A percentile compares a stretch with the other conserved stretches of the same genome.
These are phyloP conservation scores for Drosophila flavopinicola DNA, from an alignment of 2,888 invertebrate genomes.

Conservation along the genomic window DNA sequence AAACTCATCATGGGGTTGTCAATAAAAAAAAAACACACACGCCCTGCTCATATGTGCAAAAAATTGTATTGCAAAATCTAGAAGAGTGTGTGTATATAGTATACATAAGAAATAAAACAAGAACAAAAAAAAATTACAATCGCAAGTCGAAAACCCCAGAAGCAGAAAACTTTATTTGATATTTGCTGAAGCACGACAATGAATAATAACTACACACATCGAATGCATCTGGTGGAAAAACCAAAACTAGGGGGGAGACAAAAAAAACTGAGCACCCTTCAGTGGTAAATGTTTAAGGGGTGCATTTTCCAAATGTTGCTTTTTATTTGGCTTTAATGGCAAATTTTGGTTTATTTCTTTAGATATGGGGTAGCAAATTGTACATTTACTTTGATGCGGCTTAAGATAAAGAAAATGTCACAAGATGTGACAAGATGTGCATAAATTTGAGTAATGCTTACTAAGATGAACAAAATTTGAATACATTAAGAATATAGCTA, in stretches of 20 bases:
- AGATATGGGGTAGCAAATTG: not conserved
- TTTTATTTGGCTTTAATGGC: conserved; percentile 24
- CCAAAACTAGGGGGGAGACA: no score
- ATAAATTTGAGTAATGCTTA: not conserved
- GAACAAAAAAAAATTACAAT: conserved; percentile 11
- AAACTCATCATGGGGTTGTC: conserved; percentile 55
- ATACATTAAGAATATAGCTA: no score
- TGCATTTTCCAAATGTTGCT: conserved; percentile 31
- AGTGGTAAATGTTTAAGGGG: conserved; percentile 17
- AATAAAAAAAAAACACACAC: conserved; percentile 49
- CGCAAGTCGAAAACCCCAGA: conserved; percentile 32
- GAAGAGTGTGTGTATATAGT: conserved; percentile 11
- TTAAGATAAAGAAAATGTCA: not conserved
- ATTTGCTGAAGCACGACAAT: conserved; percentile 73
- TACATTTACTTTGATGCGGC: not conserved
- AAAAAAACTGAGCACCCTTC: conserved; percentile 18
- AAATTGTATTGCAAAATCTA: conserved; percentile 35
- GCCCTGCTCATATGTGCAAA: conserved; percentile 62
- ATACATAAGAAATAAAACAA: conserved; percentile 6
- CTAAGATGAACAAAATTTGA: not conserved
- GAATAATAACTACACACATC: conserved; percentile 73
- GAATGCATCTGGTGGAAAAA: conserved; percentile 67
- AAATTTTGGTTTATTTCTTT: conserved; percentile 16
- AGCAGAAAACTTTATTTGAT: conserved; percentile 71
- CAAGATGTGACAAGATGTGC: conserved; percentile 5